Base-by-base conservation (phyloP, 2,113 vertebrate genomes). In the Procavia capensis region DNA sequence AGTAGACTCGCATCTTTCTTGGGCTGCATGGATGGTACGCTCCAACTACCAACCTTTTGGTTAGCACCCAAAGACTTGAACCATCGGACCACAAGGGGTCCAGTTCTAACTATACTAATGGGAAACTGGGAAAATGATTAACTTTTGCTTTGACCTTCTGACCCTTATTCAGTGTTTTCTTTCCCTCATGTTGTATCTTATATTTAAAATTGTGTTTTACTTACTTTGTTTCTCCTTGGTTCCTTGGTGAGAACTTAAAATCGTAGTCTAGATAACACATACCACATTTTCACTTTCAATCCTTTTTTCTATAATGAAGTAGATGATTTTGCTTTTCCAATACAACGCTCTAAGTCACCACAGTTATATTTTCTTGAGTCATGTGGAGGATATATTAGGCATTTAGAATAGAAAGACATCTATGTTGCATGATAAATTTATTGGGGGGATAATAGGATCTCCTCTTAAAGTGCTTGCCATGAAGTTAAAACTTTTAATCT, bases 241-340 rank as follows among this genome's bases (percentile, higher is more conserved):
- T 87, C 64, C 47, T 90, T 90, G 43, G 43, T 39, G 39, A 89
- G 90, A 75, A 47, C 31, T 86, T 75, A 54, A 95, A 50, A 47
- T 76, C 11, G 39, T n/a, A 61, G 17, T n/a, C 16, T 19, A 14
- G 14, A 31, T 36, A 59, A 19, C n/a, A 41, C 5, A 22, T 57
- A 24, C 24, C 3, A 20, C 8, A 14, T 90, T 92, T 84, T 47
- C 25, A 76, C 27, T 88, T 41, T 82, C 13, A 72, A 1, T 27
- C 27, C 34, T 92, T 92, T 92, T 92, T 61, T 85, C 79, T 64
- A 41, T 72, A 70, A 74, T 43, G 13, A 86, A 76, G 36, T 66
- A 90, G 7, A 8, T 72, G 64, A 36, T 85, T 75, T 88, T 14
- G 31, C 2, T 81, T 91, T 89, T 50, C 13, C 4, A 31, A 11